Evolutionary conservation across 2,888 invertebrate genomes (phyloP), one percentile per base, ranked within the genome.

Genomic region (Acrobasis repandana): DNA sequence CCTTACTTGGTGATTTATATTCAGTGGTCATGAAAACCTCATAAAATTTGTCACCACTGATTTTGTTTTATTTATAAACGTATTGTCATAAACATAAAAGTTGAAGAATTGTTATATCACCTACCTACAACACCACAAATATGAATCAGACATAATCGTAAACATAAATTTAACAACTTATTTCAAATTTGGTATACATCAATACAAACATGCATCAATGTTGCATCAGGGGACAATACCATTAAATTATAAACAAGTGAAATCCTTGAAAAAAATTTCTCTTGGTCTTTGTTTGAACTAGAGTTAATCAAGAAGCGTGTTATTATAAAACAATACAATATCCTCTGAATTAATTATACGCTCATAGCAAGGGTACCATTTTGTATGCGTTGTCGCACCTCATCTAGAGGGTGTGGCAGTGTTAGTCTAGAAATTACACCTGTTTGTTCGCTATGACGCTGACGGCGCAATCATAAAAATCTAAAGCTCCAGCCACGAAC

Each of bases 381-480:
- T 14, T 50, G 28, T 28, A 18, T 52, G 34, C 52, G 52, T 38
- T 16, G 52, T 16, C 16, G 58, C 62, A 65, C 62, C 64, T 65
- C 65, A 67, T 66, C 66, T 67, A 66, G 56, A 65, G 65, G 70
- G 72, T 68, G 72, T 72, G 68, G 65, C 65, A 67, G 64, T 63
- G 49, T 71, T 68, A 68, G 65, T 66, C 69, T 68, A 72, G 68
- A 58, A 58, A 58, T 77, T 72, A 70, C 68, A 69, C 67, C 69
- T 67, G 68, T 66, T 69, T 67, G 68, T 67, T 64, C 56, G 63
- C 66, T 67, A 69, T 68, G 69, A 68, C 70, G 68, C 67, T 68
- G 70, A 67, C 70, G 68, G 67, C 63, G 69, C 74, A 71, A 71
- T 72, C 69, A 74, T 73, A 74, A 74, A 70, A 73, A 75, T 68